These are phyloP conservation scores for Vespertilio murinus DNA, from an alignment of 2,797 vertebrate species.

Conservation along the genomic window DNA sequence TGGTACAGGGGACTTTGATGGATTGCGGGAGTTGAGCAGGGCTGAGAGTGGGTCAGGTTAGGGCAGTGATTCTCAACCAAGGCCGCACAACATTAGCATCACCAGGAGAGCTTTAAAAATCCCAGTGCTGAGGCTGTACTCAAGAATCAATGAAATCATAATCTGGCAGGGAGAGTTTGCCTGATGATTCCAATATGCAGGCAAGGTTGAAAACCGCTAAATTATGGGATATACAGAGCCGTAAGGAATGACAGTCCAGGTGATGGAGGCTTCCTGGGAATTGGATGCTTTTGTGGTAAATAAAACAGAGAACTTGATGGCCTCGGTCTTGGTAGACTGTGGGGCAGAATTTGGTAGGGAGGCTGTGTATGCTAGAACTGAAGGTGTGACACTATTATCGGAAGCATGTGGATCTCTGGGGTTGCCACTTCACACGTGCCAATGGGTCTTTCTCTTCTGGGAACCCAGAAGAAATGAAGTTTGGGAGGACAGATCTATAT, in stretches of 20 bases:
- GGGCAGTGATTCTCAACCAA: background rate
- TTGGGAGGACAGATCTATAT: background rate
- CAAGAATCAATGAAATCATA: background rate
- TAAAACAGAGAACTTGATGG: background rate
- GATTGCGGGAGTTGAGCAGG: background rate
- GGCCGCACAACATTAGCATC: background rate
- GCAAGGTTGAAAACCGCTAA: background rate
- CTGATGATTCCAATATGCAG: background rate
- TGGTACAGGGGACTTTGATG: background rate
- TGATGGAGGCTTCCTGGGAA: background rate
- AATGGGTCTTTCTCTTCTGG: background rate
- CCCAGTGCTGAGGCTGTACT: background rate
- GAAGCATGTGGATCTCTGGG: background rate
- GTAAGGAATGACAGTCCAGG: background rate
- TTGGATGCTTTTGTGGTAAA: background rate
- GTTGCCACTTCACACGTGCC: background rate
- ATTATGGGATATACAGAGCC: background rate
- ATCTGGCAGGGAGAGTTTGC: conserved; percentile 18
- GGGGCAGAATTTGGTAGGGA: background rate
- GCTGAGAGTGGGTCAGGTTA: background rate
- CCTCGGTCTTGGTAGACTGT: background rate
- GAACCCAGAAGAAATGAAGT: background rate
- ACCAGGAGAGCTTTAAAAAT: background rate
- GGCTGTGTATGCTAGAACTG: background rate
- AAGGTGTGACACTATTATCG: background rate